Evolutionary conservation across 2,113 vertebrate species (phyloP).

Genomic region (Hyla sarda): DNA sequence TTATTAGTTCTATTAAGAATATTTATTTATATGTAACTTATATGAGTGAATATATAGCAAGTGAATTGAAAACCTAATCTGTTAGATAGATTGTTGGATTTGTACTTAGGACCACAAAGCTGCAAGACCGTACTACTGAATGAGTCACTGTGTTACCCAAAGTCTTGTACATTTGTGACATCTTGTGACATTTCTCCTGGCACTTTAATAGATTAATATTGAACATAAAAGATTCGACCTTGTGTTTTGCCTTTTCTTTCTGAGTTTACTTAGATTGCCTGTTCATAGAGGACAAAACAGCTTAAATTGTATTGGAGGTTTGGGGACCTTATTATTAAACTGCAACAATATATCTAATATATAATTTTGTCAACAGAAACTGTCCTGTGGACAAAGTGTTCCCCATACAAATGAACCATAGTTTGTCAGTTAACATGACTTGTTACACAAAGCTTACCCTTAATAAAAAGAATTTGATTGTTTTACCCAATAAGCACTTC

Average conservation of each 20-base stretch:
- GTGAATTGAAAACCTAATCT: too few species aligned
- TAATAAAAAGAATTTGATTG: background rate
- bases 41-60: too few species aligned
- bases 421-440: background rate
- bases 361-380: background rate
- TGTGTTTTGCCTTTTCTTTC: background rate
- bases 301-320: background rate
- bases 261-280: background rate
- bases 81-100: too few species aligned
- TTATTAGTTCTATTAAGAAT: too few species aligned
- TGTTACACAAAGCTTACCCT: background rate
- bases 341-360: background rate
- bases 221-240: background rate
- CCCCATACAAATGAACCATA: background rate
- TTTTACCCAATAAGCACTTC: slow-evolving; percentile 8
- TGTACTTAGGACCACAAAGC: too few species aligned
- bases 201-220: background rate
- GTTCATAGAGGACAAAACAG: background rate
- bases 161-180: background rate
- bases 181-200: too few species aligned
- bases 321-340: background rate
- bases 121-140: too few species aligned
- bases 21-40: too few species aligned
- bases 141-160: too few species aligned
- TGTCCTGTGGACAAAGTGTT: background rate